A percentile compares a stretch with the other conserved stretches of the same genome.
Conservation (phyloP, 1,140 invertebrate genomes). For the Drosophila sulfurigaster region DNA sequence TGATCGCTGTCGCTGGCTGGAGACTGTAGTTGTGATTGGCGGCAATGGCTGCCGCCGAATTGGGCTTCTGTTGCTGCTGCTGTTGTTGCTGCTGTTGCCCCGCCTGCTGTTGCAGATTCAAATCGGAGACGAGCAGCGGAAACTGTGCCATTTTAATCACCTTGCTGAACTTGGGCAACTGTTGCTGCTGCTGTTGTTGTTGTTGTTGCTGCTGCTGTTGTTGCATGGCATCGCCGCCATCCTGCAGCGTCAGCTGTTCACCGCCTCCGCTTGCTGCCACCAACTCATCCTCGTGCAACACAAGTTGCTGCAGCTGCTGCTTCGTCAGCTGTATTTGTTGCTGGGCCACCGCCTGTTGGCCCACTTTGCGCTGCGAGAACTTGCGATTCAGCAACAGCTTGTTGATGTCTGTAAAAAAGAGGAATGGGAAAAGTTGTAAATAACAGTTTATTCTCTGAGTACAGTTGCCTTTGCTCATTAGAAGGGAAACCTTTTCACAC, state of each 20-base stretch:
- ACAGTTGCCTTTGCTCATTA: background rate
- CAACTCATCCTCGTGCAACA: conserved; percentile 69
- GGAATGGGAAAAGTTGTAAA: background rate
- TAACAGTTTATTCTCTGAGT: background rate
- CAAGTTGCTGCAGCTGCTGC: conserved; percentile 73
- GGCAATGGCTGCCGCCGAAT: conserved; percentile 73
- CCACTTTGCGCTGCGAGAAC: conserved; percentile 77
- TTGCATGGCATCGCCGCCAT: conserved; percentile 44
- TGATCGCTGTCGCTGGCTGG: conserved; percentile 76
- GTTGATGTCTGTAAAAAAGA: conserved; percentile 64
- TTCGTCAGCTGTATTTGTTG: conserved; percentile 77
- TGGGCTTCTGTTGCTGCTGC: conserved; percentile 73
- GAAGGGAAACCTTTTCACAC: background rate
- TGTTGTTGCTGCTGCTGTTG: conserved; percentile 64
- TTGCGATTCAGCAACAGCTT: conserved; percentile 79
- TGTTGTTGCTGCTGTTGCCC: conserved; percentile 61
- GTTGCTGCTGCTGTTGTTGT: conserved; percentile 60
- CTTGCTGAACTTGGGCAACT: conserved; percentile 72
- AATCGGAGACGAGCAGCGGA: conserved; percentile 74
- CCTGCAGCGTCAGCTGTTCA: conserved; percentile 56
- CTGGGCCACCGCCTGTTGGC: conserved; percentile 56
- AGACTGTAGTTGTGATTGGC: conserved; percentile 84
- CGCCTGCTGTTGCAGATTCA: conserved; percentile 66
- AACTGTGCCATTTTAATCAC: conserved; percentile 81
- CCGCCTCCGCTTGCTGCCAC: conserved; percentile 49